These are phyloP conservation scores for Sprattus sprattus DNA, from an alignment of 2,113 vertebrate genomes.

Conservation along the genomic window DNA sequence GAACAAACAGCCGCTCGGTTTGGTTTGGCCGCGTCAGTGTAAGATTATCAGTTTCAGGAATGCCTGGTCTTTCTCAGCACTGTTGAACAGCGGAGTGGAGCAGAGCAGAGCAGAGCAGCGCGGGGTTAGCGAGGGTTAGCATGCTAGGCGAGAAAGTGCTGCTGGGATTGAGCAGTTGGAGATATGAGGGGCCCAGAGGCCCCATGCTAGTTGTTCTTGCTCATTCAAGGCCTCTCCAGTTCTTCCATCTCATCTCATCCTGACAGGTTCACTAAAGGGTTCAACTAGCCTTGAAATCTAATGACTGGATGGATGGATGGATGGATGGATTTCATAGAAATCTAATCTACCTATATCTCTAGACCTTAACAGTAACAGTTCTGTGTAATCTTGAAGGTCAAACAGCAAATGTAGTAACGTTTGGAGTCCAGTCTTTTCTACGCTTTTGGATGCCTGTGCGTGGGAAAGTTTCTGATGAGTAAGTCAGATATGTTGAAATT, in stretches of 20 bases:
- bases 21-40: constrained; percentile 38
- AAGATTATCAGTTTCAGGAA: constrained; percentile 41
- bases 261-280: not conserved
- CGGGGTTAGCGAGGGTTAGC: not conserved
- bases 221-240: too few species aligned
- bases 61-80: constrained; percentile 40
- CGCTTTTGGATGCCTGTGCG: too few species aligned
- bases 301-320: too few species aligned
- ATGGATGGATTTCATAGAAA: not conserved
- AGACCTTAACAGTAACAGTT: not conserved
- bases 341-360: not conserved
- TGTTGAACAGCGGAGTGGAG: not conserved
- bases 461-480: not conserved
- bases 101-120: not conserved
- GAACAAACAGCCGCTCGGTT: constrained; percentile 36
- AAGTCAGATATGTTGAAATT: not conserved
- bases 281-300: not conserved
- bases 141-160: not conserved
- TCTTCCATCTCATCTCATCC: not conserved
- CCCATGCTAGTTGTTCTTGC: too few species aligned
- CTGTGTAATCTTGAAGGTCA: too few species aligned
- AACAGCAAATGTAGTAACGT: too few species aligned
- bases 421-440: too few species aligned
- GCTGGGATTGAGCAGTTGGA: too few species aligned
- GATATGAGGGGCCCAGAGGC: not conserved